These are phyloP conservation scores for Cynoglossus semilaevis DNA, from an alignment of 2,113 vertebrate species.

Conservation along the genomic window DNA sequence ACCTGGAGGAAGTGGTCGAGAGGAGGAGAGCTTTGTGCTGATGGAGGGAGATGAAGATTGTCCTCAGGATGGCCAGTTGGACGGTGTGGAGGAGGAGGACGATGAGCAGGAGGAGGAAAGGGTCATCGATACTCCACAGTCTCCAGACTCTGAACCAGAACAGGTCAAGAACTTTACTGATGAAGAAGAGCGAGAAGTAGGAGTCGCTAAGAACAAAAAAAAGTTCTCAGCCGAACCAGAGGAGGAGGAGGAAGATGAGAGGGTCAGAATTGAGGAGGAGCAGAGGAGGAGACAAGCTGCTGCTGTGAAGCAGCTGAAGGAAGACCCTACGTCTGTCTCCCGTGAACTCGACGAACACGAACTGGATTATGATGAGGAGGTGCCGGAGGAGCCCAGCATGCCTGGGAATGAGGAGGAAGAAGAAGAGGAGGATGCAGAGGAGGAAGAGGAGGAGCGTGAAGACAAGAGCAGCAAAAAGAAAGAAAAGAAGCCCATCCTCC, in stretches of 20 bases:
- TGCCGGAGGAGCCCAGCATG: constrained; percentile 86
- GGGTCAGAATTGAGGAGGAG: constrained; percentile 48
- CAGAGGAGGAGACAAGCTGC: constrained; percentile 56
- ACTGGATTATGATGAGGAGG: constrained; percentile 96
- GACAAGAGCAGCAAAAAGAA: constrained; percentile 71
- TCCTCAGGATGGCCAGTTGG: constrained; percentile 65
- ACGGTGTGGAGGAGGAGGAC: constrained; percentile 61
- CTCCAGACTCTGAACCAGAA: constrained; percentile 83
- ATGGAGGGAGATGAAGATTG: constrained; percentile 75
- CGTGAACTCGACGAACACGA: constrained; percentile 95
- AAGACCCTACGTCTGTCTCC: constrained; percentile 89
- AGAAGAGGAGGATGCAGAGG: constrained; percentile 78
- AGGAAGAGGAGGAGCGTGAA: constrained; percentile 65
- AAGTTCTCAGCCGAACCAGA: not conserved
- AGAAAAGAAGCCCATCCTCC: constrained; percentile 70
- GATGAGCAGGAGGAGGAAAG: constrained; percentile 72
- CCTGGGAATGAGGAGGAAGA: constrained; percentile 74
- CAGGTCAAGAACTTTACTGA: constrained; percentile 48
- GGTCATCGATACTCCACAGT: constrained; percentile 79
- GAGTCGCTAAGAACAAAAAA: constrained; percentile 35
- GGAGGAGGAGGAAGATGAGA: constrained; percentile 63
- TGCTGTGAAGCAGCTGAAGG: constrained; percentile 81
- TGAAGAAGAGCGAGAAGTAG: constrained; percentile 57
- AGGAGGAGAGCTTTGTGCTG: constrained; percentile 75
- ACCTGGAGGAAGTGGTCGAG: constrained; percentile 60